Base-by-base conservation (phyloP, 2,113 vertebrate genomes). In the Tichodroma muraria region DNA sequence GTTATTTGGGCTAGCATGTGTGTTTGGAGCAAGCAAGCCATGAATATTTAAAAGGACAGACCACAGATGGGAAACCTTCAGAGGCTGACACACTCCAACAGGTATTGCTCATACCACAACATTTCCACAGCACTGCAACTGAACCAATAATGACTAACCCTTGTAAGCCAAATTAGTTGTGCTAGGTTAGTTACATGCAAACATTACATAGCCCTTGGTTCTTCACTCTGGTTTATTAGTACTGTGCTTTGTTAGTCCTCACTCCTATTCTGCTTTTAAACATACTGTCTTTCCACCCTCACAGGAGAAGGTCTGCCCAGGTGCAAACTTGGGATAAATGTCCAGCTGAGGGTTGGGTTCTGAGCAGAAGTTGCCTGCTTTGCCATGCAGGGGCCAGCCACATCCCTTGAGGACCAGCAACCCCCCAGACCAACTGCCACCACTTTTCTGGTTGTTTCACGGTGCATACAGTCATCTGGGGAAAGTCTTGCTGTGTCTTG, bases 1-100 rank as follows among this genome's bases (percentile, higher is more conserved):
- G 24, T 77, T 91, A 88, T 80, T 95, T 92, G 79, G 81, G 78
- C 30, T 91, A 92, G 75, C 81, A 71, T 13, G 31, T 5, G 2
- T 77, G 54, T 94, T 89, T 57, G 79, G 79, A 95, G 76, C 68
- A 94, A 93, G 57, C 23, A 82, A 76, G 33, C 78, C 57, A 66
- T 91, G 87, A 92, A 92, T 91, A 84, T 91, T 94, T 92, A 89
- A 85, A 88, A 80, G 78, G 60, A 52, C 42, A 80, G 91, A 72
- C 66, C 75, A 71, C 44, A 78, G 73, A 68, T 56, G 79, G 70
- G 79, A 77, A 85, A 35, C 35, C 24, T 94, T 80, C 64, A 80
- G 89, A 85, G 52, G 31, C 38, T 89, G 66, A 37, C 45, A 77
- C 40, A n/a, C 10, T 64, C n/a, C 37, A 63, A 52, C n/a, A 80